Conservation (phyloP, 2,888 invertebrate genomes). For the Lymantria dispar region DNA sequence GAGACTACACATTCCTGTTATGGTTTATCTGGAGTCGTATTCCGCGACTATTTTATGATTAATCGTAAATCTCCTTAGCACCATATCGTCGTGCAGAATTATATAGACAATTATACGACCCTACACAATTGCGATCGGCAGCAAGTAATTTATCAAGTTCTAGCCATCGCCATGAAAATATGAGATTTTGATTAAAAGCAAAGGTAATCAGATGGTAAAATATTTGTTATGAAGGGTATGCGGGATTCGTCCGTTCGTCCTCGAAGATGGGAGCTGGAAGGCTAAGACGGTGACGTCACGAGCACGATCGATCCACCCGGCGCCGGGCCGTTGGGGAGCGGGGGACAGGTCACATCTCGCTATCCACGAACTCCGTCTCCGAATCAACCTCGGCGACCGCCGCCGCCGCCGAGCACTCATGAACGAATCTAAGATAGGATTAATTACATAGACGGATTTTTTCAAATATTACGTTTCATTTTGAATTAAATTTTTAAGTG, state of each 20-base stretch:
- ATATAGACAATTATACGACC: no score
- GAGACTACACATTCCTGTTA: no score
- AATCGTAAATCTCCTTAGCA: no score
- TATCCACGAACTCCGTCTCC: constrained; percentile 28
- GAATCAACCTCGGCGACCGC: constrained; percentile 27
- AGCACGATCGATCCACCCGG: constrained; percentile 57
- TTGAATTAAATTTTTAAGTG: no score
- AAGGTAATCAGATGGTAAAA: constrained; percentile 26
- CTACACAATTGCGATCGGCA: background rate
- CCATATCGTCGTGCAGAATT: no score
- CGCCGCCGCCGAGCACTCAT: constrained; percentile 19
- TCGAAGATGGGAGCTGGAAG: constrained; percentile 50
- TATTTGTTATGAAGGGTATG: constrained; percentile 20
- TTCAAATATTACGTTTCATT: constrained; percentile 31
- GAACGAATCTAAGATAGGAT: constrained; percentile 35
- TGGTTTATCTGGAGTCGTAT: no score
- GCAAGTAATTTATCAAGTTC: constrained; percentile 11
- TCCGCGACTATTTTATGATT: no score
- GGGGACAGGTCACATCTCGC: constrained; percentile 38
- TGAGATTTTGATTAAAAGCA: constrained; percentile 8
- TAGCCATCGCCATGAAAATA: background rate
- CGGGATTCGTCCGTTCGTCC: constrained; percentile 38
- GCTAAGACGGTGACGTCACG: constrained; percentile 75
- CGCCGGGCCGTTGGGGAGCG: constrained; percentile 26
- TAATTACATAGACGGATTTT: constrained; percentile 47